Evolutionary conservation across 2,797 vertebrate species (phyloP).

Genomic region (Sebastes miniatus): DNA sequence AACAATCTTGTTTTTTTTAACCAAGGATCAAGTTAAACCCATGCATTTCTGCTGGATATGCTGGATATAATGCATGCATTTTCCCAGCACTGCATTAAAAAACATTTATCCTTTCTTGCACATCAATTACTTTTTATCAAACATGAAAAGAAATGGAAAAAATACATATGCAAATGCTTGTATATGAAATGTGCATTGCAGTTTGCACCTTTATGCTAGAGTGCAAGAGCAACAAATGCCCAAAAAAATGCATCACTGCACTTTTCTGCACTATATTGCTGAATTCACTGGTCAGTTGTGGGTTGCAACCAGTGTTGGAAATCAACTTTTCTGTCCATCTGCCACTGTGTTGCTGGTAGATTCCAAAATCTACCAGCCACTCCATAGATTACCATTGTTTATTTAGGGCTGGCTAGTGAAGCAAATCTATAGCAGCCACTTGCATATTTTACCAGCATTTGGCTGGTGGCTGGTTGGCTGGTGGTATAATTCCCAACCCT

Average conservation of each 20-base stretch:
- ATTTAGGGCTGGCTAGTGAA: too few relatives aligned
- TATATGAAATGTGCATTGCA: background rate
- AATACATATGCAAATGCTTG: background rate
- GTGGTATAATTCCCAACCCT: too few relatives aligned
- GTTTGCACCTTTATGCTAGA: background rate
- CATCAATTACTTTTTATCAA: background rate
- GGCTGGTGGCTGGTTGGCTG: too few relatives aligned
- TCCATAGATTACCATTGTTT: too few relatives aligned
- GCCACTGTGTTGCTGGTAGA: too few relatives aligned
- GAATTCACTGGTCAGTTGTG: background rate
- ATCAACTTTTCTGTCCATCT: too few relatives aligned
- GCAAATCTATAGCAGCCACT: too few relatives aligned
- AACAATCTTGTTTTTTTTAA: constrained; percentile 10
- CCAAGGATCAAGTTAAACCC: background rate
- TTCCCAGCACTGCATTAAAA: background rate
- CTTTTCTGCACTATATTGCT: background rate
- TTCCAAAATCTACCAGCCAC: too few relatives aligned
- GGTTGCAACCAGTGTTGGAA: background rate
- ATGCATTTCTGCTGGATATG: background rate
- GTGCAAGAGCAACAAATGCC: background rate
- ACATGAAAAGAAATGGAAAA: background rate
- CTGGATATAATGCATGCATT: background rate
- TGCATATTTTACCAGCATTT: too few relatives aligned
- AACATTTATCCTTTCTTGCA: background rate
- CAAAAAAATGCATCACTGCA: background rate